These are phyloP conservation scores for Ceratina calcarata DNA, from an alignment of 1,140 invertebrate species.

Conservation along the genomic window DNA sequence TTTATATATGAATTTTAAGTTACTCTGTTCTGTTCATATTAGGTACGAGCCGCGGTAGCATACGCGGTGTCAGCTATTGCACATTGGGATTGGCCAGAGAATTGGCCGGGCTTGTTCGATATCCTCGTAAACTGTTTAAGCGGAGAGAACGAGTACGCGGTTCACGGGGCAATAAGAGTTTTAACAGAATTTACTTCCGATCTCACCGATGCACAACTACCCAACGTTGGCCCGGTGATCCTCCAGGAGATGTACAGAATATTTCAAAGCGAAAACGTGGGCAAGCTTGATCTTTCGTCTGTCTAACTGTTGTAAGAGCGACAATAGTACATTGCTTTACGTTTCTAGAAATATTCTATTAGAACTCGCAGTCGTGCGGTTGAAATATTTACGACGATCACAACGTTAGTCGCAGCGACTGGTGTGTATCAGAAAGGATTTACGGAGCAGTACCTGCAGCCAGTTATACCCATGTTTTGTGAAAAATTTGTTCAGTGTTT, in stretches of 20 bases:
- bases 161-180: conserved; percentile 90
- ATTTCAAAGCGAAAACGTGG: conserved; percentile 84
- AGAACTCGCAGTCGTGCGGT: conserved; percentile 84
- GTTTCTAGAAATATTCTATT: conserved; percentile 82
- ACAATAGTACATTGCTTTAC: background rate
- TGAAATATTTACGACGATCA: conserved; percentile 85
- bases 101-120: conserved; percentile 88
- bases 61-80: conserved; percentile 89
- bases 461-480: conserved; percentile 86
- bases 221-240: conserved; percentile 87
- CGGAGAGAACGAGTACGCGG: conserved; percentile 82
- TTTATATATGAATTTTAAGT: background rate
- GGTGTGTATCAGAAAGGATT: conserved; percentile 82
- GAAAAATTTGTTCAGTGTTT: conserved; percentile 86
- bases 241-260: conserved; percentile 89
- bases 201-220: conserved; percentile 86
- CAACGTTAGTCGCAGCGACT: conserved; percentile 82
- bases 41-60: conserved; percentile 85
- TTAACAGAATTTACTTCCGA: conserved; percentile 88
- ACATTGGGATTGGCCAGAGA: conserved; percentile 89
- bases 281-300: conserved; percentile 29
- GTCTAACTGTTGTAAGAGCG: background rate
- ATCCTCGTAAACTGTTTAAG: conserved; percentile 85
- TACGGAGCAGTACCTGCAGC: conserved; percentile 83
- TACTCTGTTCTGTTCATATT: conserved; percentile 18